phyloP scores from a whole-genome alignment of 2,797 vertebrate genomes.

The Rhinophrynus dorsalis region DNA sequence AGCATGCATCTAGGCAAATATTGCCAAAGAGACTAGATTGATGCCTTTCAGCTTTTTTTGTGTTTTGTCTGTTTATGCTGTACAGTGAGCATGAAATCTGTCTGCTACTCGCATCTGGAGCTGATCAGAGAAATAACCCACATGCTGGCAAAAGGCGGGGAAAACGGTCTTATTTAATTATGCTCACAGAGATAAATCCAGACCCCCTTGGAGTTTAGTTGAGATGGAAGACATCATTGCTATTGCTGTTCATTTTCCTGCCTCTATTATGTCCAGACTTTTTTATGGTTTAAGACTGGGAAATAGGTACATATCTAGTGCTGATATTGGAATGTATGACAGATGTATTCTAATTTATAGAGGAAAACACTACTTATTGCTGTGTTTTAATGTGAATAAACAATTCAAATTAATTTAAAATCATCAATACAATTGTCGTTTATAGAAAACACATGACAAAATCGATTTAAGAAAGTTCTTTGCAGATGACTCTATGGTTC shows the following conservation, averaged over 20 bases:
- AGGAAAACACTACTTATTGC: constrained; percentile 48
- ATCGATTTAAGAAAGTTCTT: background rate
- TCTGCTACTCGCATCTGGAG: constrained; percentile 46
- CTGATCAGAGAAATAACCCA: constrained; percentile 32
- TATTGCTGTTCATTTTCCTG: constrained; percentile 29
- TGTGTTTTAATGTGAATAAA: constrained; percentile 38
- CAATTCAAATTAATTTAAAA: constrained; percentile 40
- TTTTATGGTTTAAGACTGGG: constrained; percentile 18
- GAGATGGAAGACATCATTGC: constrained; percentile 39
- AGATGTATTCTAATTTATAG: constrained; percentile 45
- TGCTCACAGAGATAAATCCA: constrained; percentile 42
- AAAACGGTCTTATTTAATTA: constrained; percentile 47
- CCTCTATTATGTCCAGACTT: constrained; percentile 39
- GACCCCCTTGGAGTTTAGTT: constrained; percentile 43
- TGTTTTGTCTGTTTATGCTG: constrained; percentile 28
- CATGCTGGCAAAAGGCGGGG: constrained; percentile 35
- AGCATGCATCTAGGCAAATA: too few species aligned
- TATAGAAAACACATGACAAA: constrained; percentile 37
- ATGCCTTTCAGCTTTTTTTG: constrained; percentile 15
- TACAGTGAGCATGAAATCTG: constrained; percentile 25
- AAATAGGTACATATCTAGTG: constrained; percentile 35
- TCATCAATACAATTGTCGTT: constrained; percentile 24
- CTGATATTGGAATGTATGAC: constrained; percentile 37
- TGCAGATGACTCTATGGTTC: background rate
- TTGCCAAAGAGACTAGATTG: background rate